Evolutionary conservation across 1,140 invertebrate genomes (phyloP), one percentile per base, ranked within the genome.

Genomic region (Copidosoma floridanum): DNA sequence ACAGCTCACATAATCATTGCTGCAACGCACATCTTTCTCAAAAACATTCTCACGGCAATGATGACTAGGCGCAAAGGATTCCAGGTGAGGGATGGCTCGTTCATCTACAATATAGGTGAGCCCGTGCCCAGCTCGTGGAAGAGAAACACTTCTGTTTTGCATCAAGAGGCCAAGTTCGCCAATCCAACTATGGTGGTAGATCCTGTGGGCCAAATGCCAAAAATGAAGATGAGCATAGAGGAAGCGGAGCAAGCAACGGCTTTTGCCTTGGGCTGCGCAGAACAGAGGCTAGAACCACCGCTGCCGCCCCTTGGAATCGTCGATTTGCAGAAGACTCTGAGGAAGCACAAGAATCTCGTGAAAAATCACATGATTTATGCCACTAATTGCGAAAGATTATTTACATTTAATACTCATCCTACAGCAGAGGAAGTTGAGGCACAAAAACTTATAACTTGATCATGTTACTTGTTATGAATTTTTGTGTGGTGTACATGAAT

Each of bases 21-120:
- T 43, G 89, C 90, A 21, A 85, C 90, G 5, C 86, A 89, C 71
- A 84, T 86, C 61, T 87, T 91, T 68, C 77, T 92, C 3, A 92
- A 92, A 69, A 89, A 89, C 71, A 82, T 93, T n/a, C 75, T 94
- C 0, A 85, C 85, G 10, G 83, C 86, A 7, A 84, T 92, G 10
- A 77, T 93, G 43, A 85, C 85, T 11, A 85, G 87, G 55, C 77
- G 88, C 11, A 91, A 89, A 70, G 87, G 89, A 8, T 93, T 89
- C 66, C 84, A 86, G 61, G 77, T 87, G 26, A 72, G 85, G 40
- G 87, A 91, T 44, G 83, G 81, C 2, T 78, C 83, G 35, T 91
- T 90, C 65, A 85, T 86, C 64, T 87, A 91, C 74, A 86, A 88
- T 66, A 82, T 91, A 46, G 91, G 91, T 3, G 83, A 84, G 41